Base-by-base conservation (phyloP, 2,113 vertebrate genomes). In the Dicrurus megarhynchus region DNA sequence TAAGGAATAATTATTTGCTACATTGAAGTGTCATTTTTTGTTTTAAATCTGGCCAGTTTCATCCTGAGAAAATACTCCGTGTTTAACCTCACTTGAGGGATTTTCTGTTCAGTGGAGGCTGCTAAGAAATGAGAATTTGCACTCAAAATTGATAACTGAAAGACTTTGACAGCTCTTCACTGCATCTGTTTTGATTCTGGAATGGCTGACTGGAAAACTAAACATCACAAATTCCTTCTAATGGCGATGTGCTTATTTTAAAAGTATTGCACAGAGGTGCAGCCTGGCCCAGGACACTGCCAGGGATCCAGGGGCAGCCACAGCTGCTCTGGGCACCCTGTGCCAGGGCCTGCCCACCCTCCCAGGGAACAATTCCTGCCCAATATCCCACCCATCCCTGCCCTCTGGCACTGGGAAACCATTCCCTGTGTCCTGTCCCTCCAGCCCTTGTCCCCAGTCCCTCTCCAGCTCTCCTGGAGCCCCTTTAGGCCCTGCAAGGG, bases 121-220 rank as follows among this genome's bases (percentile, higher is more conserved):
- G 84, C 84, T 70, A 33, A 94, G 84, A 84, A 94, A 89, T 59
- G 77, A 75, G 81, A 89, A 91, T 94, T 84, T 80, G n/a, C 42
- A 53, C 59, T 61, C 76, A 84, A 37, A 87, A 81, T 74, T 89
- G 84, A 42, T 84, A 77, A 76, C 73, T 77, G 41, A 81, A 80
- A 80, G 68, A 8, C 84, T 84, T 46, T 94, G 95, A 59, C 77
- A 65, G 87, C 59, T 53, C 81, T 39, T 68, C 59, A 42, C 37
- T 70, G 76, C 80, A 49, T 87, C 74, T 90, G 0, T 85, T 90
- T 77, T 49, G 64, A 56, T 83, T 83, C 76, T 74, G 69, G 89
- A 46, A 42, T 1, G 6, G 60, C 50, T 89, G 60, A 32, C 87
- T 78, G 64, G 46, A 65, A 91, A 91, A 41, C 46, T 49, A 50